These are phyloP conservation scores for Autographa gamma DNA, from an alignment of 2,888 invertebrate species.

Conservation along the genomic window DNA sequence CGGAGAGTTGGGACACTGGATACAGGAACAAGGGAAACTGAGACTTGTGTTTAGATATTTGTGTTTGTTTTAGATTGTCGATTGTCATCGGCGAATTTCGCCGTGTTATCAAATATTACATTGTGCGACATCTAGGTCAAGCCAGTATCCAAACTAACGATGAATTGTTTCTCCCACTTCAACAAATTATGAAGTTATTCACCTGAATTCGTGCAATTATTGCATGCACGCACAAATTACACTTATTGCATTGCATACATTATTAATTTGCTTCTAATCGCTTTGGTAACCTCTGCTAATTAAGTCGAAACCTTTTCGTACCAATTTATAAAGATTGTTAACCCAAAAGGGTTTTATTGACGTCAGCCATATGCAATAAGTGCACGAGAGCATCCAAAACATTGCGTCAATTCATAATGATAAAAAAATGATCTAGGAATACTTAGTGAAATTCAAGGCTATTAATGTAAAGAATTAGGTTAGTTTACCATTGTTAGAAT, in stretches of 20 bases:
- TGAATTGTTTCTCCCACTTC: constrained; percentile 52
- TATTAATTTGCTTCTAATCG: constrained; percentile 32
- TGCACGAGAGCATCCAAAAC: neutral
- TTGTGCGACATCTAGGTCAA: constrained; percentile 59
- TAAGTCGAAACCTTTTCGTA: constrained; percentile 11
- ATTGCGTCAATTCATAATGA: neutral
- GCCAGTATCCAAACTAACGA: constrained; percentile 53
- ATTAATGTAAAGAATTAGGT: neutral
- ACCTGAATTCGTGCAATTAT: constrained; percentile 43
- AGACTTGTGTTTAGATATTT: constrained; percentile 31
- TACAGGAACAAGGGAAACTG: constrained; percentile 34
- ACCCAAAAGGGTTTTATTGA: neutral
- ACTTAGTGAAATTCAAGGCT: neutral
- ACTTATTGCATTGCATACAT: constrained; percentile 26
- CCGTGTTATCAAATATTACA: constrained; percentile 63
- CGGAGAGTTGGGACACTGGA: constrained; percentile 61
- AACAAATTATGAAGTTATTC: constrained; percentile 46
- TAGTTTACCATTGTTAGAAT: too few species aligned
- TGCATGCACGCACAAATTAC: constrained; percentile 28
- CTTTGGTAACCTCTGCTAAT: constrained; percentile 21
- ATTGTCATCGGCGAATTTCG: constrained; percentile 47
- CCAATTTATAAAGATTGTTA: constrained; percentile 11
- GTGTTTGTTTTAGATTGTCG: constrained; percentile 39
- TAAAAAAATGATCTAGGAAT: neutral
- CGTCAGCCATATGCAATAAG: neutral